phyloP scores from a whole-genome alignment of 2,888 invertebrate genomes.

The Lasioglossum vierecki region DNA sequence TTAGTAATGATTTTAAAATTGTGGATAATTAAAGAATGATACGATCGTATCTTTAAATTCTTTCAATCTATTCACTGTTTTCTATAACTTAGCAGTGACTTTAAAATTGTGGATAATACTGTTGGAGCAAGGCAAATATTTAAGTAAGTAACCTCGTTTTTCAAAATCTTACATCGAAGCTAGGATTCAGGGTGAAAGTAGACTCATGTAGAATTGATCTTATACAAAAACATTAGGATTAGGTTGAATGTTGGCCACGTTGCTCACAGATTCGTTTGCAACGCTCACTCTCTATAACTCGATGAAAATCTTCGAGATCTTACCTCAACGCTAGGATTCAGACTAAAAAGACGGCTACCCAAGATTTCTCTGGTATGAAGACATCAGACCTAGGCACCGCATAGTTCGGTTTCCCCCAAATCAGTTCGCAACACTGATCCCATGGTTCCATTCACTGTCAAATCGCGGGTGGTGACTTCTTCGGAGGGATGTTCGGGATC shows the following conservation, averaged over 20 bases:
- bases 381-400: not conserved
- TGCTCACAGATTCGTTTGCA: not conserved
- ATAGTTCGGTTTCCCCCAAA: not conserved
- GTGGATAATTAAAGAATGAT: too few species aligned
- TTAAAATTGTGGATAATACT: too few species aligned
- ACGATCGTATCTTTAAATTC: too few species aligned
- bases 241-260: not conserved
- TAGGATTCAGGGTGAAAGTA: not conserved
- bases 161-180: not conserved
- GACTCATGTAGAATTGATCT: not conserved
- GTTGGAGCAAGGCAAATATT: too few species aligned
- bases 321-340: not conserved
- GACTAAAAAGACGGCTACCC: not conserved
- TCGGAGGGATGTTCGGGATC: conserved; percentile 2
- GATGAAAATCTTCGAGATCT: not conserved
- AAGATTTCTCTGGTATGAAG: not conserved
- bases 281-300: not conserved
- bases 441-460: not conserved
- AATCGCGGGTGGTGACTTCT: not conserved
- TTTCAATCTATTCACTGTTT: too few species aligned
- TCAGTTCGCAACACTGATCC: not conserved
- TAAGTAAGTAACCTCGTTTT: not conserved
- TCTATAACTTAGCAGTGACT: too few species aligned
- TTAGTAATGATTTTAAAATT: too few species aligned
- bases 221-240: not conserved